Evolutionary conservation across 1,140 invertebrate species (phyloP), one percentile per base, ranked within the genome.

Genomic region (Pseudoatta argentina): DNA sequence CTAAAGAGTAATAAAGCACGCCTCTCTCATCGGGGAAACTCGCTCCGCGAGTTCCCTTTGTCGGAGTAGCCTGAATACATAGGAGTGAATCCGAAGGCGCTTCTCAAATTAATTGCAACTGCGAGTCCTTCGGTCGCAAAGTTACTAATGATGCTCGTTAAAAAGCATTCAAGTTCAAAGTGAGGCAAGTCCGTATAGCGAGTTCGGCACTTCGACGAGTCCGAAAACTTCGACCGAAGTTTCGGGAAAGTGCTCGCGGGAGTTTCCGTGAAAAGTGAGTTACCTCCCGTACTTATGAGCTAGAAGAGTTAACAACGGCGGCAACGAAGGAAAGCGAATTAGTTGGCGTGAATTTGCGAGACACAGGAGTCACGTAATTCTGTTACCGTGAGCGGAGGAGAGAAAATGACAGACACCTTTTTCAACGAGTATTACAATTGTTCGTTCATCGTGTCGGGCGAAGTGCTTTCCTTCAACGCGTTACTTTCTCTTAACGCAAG

Each of bases 131-230:
- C 67, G 55, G 69, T 67, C 55, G 55, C 61, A 21, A 77, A 86
- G 48, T 69, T 86, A 71, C 72, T 87, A 76, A 67, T 75, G 81
- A 85, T 24, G 53, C 86, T 85, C 82, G 86, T 75, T 87, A 85
- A 85, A 78, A 85, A 66, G 59, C 75, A 85, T 85, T 85, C 72
- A 78, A 16, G 30, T 66, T 8, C 82, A 21, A 44, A 77, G 48
- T 69, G n/a, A 59, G 67, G 61, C 48, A 27, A 53, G 30, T 64
- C 73, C 59, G 34, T 44, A 34, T n/a, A 27, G 44, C 44, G 61
- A 77, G 61, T 53, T 77, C 59, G 51, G 66, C 51, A 30, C 44
- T 30, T 30, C 6, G 71, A 64, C 44, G 75, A 77, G 48, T 77
- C 21, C 82, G 59, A 53, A 61, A 83, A 83, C 69, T 73, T 61